Base-by-base conservation (phyloP, 2,888 invertebrate species). In the Autographa pulchrina region DNA sequence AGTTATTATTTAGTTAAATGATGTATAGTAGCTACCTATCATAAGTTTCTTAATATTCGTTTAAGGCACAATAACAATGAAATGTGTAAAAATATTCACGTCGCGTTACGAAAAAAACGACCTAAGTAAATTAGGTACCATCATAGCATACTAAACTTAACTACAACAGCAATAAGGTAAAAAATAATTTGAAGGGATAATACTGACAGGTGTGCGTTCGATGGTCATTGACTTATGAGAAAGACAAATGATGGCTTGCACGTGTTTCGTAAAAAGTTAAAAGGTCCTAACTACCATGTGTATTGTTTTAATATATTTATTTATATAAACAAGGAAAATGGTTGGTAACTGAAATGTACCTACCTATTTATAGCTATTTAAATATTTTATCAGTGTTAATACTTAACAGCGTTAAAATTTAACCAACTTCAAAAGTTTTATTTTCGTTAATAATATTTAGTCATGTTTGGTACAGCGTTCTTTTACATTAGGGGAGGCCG, bases 41-140 rank as follows among this genome's bases (percentile, higher is more conserved):
- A 14, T 14, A 48, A n/a, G 38, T 38, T 11, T 20, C 54, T 25
- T 13, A 25, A 25, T 56, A 20, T 20, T 13, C 11, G 5, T 56
- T 5, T 4, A 20, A 56, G 54, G 11, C 20, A 56, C 54, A 25
- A 56, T 20, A 56, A 56, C 54, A 56, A 56, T 13, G 54, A 25
- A 48, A 20, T 56, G 54, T 25, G 20, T 56, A 56, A 56, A 56
- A 56, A 56, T 56, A 25, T 56, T 56, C 25, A 56, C 25, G 13
- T 56, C 11, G 13, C 2, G 11, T 0, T 20, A 0, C 4, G 13
- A 56, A 4, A 56, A 5, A 56, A 25, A 25, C 13, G 48, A 8
- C 48, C 5, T 56, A 25, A 56, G 20, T 56, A 20, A 56, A 56
- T 56, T 25, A 56, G 13, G 2, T 25, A 25, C 20, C 13, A 11